Base-by-base conservation (phyloP, 2,113 vertebrate species). In the Agapornis roseicollis region DNA sequence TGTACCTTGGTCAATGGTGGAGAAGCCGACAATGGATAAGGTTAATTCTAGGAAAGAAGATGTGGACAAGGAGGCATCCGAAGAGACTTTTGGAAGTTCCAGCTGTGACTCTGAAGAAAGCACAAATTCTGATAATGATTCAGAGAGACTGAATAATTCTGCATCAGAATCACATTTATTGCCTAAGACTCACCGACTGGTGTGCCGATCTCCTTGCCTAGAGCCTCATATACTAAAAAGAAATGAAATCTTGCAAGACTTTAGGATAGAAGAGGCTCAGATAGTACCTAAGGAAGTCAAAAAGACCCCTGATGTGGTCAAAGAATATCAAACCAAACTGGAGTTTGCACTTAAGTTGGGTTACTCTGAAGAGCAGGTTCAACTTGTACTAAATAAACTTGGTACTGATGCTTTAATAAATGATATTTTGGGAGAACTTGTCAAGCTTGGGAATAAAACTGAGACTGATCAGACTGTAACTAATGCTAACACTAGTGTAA, bases 301-400 rank as follows among this genome's bases (percentile, higher is more conserved):
- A 88, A 98, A 98, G 53, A 94, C 97, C 72, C 91, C 97, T 15
- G 98, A 98, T 83, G 97, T 97, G 29, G 80, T 98, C 52, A 98
- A 98, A 89, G 99, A 99, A 94, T 99, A 99, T 98, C 99, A 98
- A 98, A 99, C 99, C 14, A 99, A 99, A 97, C 97, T 99, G 97
- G 99, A 99, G 87, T 99, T 99, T 95, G 99, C 99, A 90, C 98
- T 99, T 93, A 99, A 99, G 94, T 98, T 99, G 94, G 99, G 99
- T 96, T 99, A 99, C 97, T 98, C 98, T 11, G 99, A 99, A 98
- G 99, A 99, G 94, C 99, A 99, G 49, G 98, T 99, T 96, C 98
- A 99, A 61, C 98, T 99, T 96, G 99, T 99, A 56, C 97, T 99
- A 61, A 98, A 98, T 97, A 99, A 99, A 96, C 98, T 99, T 69